Conservation (phyloP, 2,888 invertebrate genomes). For the Calameuta idolon region DNA sequence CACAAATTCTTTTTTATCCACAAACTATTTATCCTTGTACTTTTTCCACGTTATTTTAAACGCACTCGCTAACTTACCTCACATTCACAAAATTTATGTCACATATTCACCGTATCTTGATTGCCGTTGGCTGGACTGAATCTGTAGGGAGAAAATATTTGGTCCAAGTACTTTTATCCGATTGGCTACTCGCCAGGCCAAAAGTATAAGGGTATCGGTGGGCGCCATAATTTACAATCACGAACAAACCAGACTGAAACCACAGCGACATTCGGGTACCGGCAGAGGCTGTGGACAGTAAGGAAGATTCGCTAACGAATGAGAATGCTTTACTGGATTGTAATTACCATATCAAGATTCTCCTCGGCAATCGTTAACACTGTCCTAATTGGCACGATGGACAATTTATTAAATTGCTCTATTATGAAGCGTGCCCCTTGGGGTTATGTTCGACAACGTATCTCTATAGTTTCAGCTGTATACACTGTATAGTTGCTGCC, state of each 20-base stretch:
- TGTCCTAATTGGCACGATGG: conserved; percentile 48
- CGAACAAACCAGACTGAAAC: conserved; percentile 25
- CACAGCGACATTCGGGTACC: neutral
- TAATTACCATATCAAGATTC: conserved; percentile 50
- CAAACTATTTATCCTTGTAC: neutral
- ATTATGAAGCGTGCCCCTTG: conserved; percentile 35
- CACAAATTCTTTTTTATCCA: neutral
- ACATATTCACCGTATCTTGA: neutral
- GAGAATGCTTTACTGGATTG: conserved; percentile 37
- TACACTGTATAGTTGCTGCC: neutral
- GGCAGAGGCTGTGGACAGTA: neutral
- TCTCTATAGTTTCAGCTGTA: neutral
- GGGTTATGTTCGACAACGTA: neutral
- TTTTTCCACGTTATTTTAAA: neutral
- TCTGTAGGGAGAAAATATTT: neutral
- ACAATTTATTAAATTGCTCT: conserved; percentile 58
- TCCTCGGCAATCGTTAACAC: conserved; percentile 45
- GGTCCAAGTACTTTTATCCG: neutral
- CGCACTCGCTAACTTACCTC: neutral
- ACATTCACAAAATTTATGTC: neutral
- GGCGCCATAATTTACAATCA: conserved; percentile 41
- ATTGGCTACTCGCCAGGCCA: neutral
- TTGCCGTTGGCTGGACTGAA: neutral
- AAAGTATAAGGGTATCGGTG: neutral
- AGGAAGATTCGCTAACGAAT: conserved; percentile 35